Base-by-base conservation (phyloP, 64 coral and sea anemone species). In the Trachythela sp. region DNA sequence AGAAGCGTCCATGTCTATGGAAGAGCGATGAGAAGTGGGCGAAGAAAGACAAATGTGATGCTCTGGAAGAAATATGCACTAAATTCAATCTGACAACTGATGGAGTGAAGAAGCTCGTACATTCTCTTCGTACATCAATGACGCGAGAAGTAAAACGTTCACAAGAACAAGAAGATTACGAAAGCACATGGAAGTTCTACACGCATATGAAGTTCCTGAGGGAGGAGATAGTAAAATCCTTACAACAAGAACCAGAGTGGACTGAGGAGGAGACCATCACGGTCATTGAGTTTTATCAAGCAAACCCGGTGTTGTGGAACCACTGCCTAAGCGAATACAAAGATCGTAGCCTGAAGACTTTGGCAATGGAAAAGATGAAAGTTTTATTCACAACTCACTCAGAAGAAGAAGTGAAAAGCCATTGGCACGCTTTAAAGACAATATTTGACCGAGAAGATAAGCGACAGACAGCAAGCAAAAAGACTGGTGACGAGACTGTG, bases 241-340 rank as follows among this genome's bases (percentile, higher is more conserved):
- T 77, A 77, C n/a, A 77, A 77, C 71, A 77, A 77, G 71, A 77
- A 77, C 71, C 71, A 77, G 71, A 77, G 71, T 77, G 31, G 71
- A 77, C 71, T 77, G 4, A 77, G 6, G 71, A 77, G 30, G 71
- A 77, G n/a, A 77, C 71, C 30, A 77, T 77, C 7, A 77, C 71
- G 30, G 31, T 77, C 30, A 77, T 77, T n/a, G 31, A 77, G 71
- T 77, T 77, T 77, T 77, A 77, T n/a, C 71, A 77, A 17, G 30
- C 71, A 77, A 77, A 77, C 71, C 71, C 71, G 6, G 71, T 77
- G 30, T 77, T 77, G 71, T 77, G 71, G 71, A 77, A 77, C 30
- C 71, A 77, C 71, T 77, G 71, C 71, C 30, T 77, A 77, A 77
- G 71, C 30, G 71, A 34, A 77, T 77, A 77, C 71, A 77, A 77